phyloP scores from a whole-genome alignment of 2,113 vertebrate species.

The Pollimyrus isidori region DNA sequence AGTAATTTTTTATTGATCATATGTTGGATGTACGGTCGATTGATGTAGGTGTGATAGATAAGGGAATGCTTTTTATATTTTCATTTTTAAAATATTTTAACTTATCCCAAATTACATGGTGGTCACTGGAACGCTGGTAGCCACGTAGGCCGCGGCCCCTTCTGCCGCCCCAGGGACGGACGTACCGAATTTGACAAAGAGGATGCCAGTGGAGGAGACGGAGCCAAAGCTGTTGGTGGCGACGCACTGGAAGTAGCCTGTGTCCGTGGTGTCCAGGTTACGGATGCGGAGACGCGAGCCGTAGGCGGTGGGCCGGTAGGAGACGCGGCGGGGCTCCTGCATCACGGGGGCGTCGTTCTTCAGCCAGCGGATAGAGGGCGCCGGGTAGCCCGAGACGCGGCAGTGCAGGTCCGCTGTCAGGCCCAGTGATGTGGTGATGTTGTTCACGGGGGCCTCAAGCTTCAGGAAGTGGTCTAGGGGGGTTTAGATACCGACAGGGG shows the following conservation, averaged over 20 bases:
- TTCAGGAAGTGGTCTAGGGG: constrained; percentile 73
- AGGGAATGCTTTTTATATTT: background rate
- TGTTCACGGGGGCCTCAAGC: constrained; percentile 90
- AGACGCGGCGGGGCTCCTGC: constrained; percentile 84
- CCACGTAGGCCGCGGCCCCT: background rate
- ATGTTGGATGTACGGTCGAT: background rate
- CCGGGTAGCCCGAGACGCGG: constrained; percentile 78
- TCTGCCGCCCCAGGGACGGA: background rate
- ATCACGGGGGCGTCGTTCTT: constrained; percentile 95
- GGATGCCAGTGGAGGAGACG: constrained; percentile 86
- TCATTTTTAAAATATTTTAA: background rate
- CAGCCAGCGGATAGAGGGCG: constrained; percentile 81
- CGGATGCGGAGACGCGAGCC: constrained; percentile 88
- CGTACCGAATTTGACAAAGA: constrained; percentile 92
- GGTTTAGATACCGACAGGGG: background rate
- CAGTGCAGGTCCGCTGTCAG: constrained; percentile 88
- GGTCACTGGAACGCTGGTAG: background rate
- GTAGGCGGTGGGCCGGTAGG: constrained; percentile 73
- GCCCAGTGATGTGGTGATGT: constrained; percentile 91
- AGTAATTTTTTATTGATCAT: background rate
- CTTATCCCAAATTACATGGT: background rate
- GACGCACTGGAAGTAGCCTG: constrained; percentile 95
- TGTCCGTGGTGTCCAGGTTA: constrained; percentile 94
- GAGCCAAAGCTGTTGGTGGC: constrained; percentile 78
- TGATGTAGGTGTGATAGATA: background rate